Percentiles rank a stretch among this genome's conserved stretches.
Evolutionary conservation across 2,888 invertebrate genomes (phyloP).

Genomic region (Eudasyphora cyanicolor): DNA sequence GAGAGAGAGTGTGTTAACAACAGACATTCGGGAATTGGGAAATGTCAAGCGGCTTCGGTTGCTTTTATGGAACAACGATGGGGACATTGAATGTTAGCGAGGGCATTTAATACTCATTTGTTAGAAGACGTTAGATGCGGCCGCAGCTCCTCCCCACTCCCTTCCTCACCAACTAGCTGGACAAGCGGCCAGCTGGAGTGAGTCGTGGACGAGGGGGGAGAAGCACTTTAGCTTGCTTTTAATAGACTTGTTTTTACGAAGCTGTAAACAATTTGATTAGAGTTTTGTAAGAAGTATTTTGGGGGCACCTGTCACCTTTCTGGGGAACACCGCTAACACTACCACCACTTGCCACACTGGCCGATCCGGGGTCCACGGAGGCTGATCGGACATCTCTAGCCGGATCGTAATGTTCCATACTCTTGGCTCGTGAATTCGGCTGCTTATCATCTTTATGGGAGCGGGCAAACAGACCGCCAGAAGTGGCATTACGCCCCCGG

Average conservation of each 20-base stretch:
- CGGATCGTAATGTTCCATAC: constrained; percentile 73
- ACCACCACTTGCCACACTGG: constrained; percentile 56
- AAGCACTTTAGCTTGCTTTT: constrained; percentile 25
- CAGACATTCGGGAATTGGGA: background rate
- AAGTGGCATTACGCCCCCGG: constrained; percentile 67
- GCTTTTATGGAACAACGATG: background rate
- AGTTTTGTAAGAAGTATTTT: constrained; percentile 74
- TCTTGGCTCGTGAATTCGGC: constrained; percentile 72
- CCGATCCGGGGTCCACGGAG: constrained; percentile 61
- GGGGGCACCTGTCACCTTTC: constrained; percentile 81
- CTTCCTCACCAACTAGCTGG: constrained; percentile 19
- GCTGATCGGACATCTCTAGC: constrained; percentile 69
- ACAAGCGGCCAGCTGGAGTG: constrained; percentile 1
- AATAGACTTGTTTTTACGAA: constrained; percentile 47
- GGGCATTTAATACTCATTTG: constrained; percentile 56
- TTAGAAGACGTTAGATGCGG: constrained; percentile 49
- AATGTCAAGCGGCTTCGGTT: background rate
- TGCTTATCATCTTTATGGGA: constrained; percentile 73
- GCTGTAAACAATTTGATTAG: constrained; percentile 78
- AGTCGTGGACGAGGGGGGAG: constrained; percentile 34
- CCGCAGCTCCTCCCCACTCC: background rate
- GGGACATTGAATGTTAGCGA: constrained; percentile 49
- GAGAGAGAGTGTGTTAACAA: background rate
- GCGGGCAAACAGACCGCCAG: constrained; percentile 75
- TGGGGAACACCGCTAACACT: constrained; percentile 76